Evolutionary conservation across 2,888 invertebrate genomes (phyloP).

Genomic region (Drosophila fungiperda): DNA sequence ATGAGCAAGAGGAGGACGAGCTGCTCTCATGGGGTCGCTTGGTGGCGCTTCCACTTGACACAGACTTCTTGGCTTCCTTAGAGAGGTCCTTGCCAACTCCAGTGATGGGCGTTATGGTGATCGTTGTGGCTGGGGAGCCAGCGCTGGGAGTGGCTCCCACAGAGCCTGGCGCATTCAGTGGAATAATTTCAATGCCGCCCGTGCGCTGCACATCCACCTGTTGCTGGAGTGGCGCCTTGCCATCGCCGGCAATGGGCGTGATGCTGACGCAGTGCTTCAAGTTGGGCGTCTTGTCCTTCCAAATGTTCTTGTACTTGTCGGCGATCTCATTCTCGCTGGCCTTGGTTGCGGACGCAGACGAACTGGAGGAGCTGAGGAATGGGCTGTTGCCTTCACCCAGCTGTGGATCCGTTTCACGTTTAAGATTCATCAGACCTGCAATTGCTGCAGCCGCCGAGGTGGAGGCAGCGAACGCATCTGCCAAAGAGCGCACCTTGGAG

Average conservation of each 20-base stretch:
- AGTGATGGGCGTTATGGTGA: conserved; percentile 93
- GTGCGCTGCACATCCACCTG: conserved; percentile 78
- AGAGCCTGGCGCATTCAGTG: conserved; percentile 87
- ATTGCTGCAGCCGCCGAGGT: conserved; percentile 72
- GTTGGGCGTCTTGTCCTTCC: conserved; percentile 84
- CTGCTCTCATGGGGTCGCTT: conserved; percentile 65
- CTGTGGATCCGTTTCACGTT: conserved; percentile 67
- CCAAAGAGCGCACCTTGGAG: conserved; percentile 60
- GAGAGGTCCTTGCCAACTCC: conserved; percentile 46
- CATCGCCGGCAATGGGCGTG: conserved; percentile 79
- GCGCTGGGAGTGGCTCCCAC: conserved; percentile 86
- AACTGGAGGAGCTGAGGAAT: conserved; percentile 18
- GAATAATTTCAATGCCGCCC: conserved; percentile 91
- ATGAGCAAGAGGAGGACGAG: conserved; percentile 40
- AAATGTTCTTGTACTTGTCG: conserved; percentile 84
- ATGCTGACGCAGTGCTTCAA: conserved; percentile 84
- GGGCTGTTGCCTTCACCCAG: conserved; percentile 26
- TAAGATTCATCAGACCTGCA: conserved; percentile 64
- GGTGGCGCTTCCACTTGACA: conserved; percentile 36
- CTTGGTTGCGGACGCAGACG: conserved; percentile 37
- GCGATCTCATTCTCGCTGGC: conserved; percentile 81
- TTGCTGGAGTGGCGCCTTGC: conserved; percentile 32
- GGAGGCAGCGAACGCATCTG: conserved; percentile 70
- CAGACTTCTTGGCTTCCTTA: conserved; percentile 58
- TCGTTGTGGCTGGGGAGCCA: conserved; percentile 88